Conservation (phyloP, 2,797 vertebrate genomes). For the Pachyuromys duprasi region DNA sequence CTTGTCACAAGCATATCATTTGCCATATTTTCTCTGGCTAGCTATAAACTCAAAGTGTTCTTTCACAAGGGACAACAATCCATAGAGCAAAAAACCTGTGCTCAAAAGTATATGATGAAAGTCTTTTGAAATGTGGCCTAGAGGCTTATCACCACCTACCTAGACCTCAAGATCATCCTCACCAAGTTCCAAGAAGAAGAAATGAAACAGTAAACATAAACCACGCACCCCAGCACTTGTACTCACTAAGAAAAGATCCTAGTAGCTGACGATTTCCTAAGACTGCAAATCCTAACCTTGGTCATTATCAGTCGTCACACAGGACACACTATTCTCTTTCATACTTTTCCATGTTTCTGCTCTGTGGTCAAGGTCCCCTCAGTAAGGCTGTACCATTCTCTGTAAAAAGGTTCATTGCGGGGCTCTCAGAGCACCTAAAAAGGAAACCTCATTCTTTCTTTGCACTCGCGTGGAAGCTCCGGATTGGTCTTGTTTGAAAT, state of each 20-base stretch:
- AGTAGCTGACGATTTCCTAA: conserved; percentile 31
- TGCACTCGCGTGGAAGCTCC: conserved; percentile 56
- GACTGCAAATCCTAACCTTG: not conserved
- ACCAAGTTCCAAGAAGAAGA: conserved; percentile 13
- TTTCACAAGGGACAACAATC: conserved; percentile 53
- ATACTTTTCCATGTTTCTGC: conserved; percentile 29
- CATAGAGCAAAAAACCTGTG: conserved; percentile 39
- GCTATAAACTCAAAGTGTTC: conserved; percentile 55
- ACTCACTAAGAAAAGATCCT: not conserved
- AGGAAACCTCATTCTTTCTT: conserved; percentile 45
- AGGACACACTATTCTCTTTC: conserved; percentile 1
- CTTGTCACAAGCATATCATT: conserved; percentile 63
- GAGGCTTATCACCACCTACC: not conserved
- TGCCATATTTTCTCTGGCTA: conserved; percentile 71
- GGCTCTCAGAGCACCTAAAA: conserved; percentile 59
- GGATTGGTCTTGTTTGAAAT: conserved; percentile 67
- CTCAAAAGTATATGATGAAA: conserved; percentile 29
- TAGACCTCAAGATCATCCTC: not conserved
- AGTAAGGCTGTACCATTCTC: conserved; percentile 50
- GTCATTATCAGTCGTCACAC: not conserved
- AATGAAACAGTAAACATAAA: not conserved
- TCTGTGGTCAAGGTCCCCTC: not conserved
- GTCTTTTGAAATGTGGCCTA: conserved; percentile 3
- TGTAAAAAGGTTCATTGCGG: conserved; percentile 60
- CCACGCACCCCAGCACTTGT: conserved; percentile 25